Evolutionary conservation across 2,888 invertebrate species (phyloP).

Genomic region (Nephrocerus scutellatus): DNA sequence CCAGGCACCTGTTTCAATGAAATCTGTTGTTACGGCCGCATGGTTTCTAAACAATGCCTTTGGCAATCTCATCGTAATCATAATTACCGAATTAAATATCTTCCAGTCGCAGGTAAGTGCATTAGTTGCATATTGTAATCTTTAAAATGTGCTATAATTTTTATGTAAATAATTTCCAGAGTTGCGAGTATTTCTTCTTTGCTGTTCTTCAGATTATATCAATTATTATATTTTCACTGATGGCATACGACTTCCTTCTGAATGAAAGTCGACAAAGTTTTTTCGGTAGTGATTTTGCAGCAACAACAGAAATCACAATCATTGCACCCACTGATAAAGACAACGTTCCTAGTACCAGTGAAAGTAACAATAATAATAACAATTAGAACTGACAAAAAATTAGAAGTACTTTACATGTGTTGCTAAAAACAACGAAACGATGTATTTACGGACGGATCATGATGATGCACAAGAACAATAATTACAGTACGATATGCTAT

Average conservation of each 20-base stretch:
- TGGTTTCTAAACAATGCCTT: constrained; percentile 48
- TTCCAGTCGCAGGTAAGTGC: constrained; percentile 32
- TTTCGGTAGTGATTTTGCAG: constrained; percentile 19
- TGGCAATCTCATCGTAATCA: constrained; percentile 45
- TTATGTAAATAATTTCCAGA: constrained; percentile 29
- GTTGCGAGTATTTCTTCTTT: constrained; percentile 43
- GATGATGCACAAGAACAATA: too few relatives aligned
- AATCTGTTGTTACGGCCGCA: constrained; percentile 45
- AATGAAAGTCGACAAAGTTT: constrained; percentile 28
- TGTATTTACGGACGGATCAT: too few relatives aligned
- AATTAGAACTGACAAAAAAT: constrained; percentile 9
- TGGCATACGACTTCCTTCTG: constrained; percentile 40
- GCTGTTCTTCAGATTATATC: constrained; percentile 40
- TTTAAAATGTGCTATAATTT: neutral
- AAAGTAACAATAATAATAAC: constrained; percentile 20
- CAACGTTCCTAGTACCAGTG: constrained; percentile 29
- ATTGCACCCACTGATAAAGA: constrained; percentile 8
- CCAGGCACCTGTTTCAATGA: constrained; percentile 44
- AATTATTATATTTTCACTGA: constrained; percentile 37
- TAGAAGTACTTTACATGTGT: constrained; percentile 6
- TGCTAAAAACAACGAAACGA: too few relatives aligned
- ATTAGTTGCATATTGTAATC: neutral
- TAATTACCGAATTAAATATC: constrained; percentile 36
- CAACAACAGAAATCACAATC: constrained; percentile 4
- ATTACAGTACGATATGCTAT: constrained; percentile 14